phyloP scores from a whole-genome alignment of 2,888 invertebrate species.

The Phlogophora meticulosa region DNA sequence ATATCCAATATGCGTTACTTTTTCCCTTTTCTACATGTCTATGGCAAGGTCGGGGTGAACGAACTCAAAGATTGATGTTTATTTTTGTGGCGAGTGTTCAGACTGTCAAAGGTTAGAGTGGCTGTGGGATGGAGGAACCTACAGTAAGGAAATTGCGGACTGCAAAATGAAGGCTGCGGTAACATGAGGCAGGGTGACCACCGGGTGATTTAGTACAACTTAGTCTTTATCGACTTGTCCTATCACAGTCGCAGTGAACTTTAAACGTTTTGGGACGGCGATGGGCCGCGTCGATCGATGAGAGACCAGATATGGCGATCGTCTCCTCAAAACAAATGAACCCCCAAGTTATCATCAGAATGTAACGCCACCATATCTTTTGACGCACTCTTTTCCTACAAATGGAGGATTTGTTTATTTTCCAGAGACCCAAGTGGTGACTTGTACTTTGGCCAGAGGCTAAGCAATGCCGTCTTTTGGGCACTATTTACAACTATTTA shows the following conservation, averaged over 20 bases:
- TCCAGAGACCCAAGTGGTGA: too few relatives aligned
- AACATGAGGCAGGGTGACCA: background rate
- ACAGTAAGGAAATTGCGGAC: constrained; percentile 12
- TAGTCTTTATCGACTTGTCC: too few relatives aligned
- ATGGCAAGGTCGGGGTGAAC: constrained; percentile 48
- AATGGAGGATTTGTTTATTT: too few relatives aligned
- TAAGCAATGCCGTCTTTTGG: too few relatives aligned
- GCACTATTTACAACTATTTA: too few relatives aligned
- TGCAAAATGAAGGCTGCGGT: background rate
- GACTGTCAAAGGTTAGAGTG: constrained; percentile 6
- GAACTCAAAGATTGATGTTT: constrained; percentile 50
- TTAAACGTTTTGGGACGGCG: background rate
- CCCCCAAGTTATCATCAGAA: too few relatives aligned
- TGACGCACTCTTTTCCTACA: too few relatives aligned
- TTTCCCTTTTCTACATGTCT: constrained; percentile 30
- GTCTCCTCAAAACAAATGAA: too few relatives aligned
- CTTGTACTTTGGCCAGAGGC: too few relatives aligned
- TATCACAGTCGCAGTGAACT: background rate
- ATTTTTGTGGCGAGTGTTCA: constrained; percentile 23
- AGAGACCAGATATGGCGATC: background rate
- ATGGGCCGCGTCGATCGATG: background rate
- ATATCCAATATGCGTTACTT: constrained; percentile 58
- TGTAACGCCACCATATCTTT: too few relatives aligned
- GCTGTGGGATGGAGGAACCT: background rate
- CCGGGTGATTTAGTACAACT: background rate